These are phyloP conservation scores for Ranitomeya imitator DNA, from an alignment of 2,113 vertebrate genomes.

Conservation along the genomic window DNA sequence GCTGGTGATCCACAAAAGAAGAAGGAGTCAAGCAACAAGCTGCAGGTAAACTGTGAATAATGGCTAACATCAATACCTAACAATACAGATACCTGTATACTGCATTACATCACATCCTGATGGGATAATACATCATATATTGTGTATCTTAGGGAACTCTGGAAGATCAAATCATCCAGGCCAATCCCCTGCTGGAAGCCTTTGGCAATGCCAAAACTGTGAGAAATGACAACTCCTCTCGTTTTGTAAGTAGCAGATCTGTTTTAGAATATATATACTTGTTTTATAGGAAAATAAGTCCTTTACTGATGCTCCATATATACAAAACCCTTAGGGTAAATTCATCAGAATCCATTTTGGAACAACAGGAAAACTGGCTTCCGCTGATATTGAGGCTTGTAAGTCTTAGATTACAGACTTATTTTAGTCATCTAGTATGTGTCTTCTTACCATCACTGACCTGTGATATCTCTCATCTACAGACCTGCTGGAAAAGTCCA, in stretches of 20 bases:
- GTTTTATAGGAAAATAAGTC: too few relatives aligned
- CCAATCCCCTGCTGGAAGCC: slow-evolving; percentile 73
- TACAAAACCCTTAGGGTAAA: slow-evolving; percentile 72
- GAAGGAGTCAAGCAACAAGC: slow-evolving; percentile 54
- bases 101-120: too few relatives aligned
- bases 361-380: slow-evolving; percentile 76
- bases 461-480: not conserved
- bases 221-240: slow-evolving; percentile 78
- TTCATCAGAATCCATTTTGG: slow-evolving; percentile 83
- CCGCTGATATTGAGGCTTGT: slow-evolving; percentile 84
- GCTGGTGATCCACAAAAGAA: slow-evolving; percentile 58
- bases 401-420: slow-evolving; percentile 55
- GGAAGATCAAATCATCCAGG: slow-evolving; percentile 78
- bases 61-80: not conserved
- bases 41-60: slow-evolving; percentile 14
- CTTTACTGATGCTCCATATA: not conserved
- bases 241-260: slow-evolving; percentile 71
- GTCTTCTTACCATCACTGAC: not conserved
- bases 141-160: slow-evolving; percentile 69
- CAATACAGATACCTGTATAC: too few relatives aligned
- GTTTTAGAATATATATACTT: not conserved
- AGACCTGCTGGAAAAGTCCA: slow-evolving; percentile 71
- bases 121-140: not conserved
- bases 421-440: not conserved
- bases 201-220: slow-evolving; percentile 78